Evolutionary conservation across 2,888 invertebrate species (phyloP).

Genomic region (Nephrotoma flavescens): DNA sequence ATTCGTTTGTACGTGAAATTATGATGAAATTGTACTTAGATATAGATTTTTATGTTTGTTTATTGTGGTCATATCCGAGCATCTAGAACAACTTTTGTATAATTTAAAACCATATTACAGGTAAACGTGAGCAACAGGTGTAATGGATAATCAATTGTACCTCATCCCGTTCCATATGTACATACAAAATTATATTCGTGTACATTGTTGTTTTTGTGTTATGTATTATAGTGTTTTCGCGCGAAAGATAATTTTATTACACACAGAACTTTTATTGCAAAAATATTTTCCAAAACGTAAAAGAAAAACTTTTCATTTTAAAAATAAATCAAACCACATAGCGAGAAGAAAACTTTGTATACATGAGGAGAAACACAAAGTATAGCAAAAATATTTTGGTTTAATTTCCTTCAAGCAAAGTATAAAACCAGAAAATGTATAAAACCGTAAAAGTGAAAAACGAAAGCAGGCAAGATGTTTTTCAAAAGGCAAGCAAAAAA

Average conservation of each 20-base stretch:
- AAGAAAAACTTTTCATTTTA: not conserved
- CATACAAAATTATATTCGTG: not conserved
- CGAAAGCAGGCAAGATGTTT: not conserved
- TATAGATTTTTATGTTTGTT: no score
- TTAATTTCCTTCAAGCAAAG: not conserved
- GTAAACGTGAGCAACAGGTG: not conserved
- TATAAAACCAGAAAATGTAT: not conserved
- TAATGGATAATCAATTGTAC: not conserved
- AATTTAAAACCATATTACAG: not conserved
- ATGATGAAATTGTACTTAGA: no score
- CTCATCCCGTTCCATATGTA: not conserved
- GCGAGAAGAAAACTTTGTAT: not conserved
- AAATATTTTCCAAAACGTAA: not conserved
- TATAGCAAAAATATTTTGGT: not conserved
- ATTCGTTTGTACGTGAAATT: no score
- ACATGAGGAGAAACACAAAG: not conserved
- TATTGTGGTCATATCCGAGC: no score
- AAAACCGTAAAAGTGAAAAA: not conserved
- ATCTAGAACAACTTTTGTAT: no score
- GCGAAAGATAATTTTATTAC: not conserved
- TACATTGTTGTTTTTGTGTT: not conserved
- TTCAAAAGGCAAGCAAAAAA: not conserved
- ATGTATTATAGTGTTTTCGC: not conserved
- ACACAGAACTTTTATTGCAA: not conserved
- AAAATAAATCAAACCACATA: not conserved